Evolutionary conservation across 2,888 invertebrate genomes (phyloP).

Genomic region (Amphimallon solstitiale): DNA sequence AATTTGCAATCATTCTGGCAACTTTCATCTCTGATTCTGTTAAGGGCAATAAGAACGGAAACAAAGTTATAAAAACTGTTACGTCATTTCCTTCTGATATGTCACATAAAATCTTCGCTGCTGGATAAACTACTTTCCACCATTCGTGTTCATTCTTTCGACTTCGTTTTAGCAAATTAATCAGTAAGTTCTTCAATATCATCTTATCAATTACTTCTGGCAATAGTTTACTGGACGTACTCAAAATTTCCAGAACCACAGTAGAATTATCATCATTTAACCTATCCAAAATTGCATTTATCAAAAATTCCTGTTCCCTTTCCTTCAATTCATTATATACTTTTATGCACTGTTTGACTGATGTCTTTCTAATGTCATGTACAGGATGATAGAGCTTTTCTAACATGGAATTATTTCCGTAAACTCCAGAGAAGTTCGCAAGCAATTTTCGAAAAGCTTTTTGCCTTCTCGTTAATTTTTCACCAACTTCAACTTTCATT

Average conservation of each 20-base stretch:
- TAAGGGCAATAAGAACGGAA: constrained; percentile 72
- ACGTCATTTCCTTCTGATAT: constrained; percentile 64
- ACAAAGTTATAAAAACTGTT: constrained; percentile 68
- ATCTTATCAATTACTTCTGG: constrained; percentile 45
- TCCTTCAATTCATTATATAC: constrained; percentile 65
- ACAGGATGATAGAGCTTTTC: constrained; percentile 80
- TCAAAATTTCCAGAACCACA: constrained; percentile 70
- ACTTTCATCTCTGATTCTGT: constrained; percentile 61
- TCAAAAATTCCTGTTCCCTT: constrained; percentile 70
- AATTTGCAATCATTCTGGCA: constrained; percentile 62
- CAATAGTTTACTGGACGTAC: constrained; percentile 43
- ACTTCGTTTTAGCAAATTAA: constrained; percentile 66
- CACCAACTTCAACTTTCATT: constrained; percentile 55
- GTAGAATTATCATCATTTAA: constrained; percentile 74
- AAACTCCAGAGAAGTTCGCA: constrained; percentile 46
- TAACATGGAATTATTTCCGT: constrained; percentile 64
- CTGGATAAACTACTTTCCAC: constrained; percentile 57
- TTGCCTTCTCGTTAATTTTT: constrained; percentile 39
- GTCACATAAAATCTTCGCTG: constrained; percentile 49
- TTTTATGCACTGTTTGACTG: constrained; percentile 72
- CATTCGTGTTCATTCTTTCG: constrained; percentile 57
- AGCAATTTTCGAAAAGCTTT: constrained; percentile 54
- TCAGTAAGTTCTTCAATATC: constrained; percentile 65
- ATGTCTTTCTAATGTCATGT: constrained; percentile 72
- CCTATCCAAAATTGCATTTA: constrained; percentile 72